These are phyloP conservation scores for Melanchra persicariae DNA, from an alignment of 2,888 invertebrate genomes.

Conservation along the genomic window DNA sequence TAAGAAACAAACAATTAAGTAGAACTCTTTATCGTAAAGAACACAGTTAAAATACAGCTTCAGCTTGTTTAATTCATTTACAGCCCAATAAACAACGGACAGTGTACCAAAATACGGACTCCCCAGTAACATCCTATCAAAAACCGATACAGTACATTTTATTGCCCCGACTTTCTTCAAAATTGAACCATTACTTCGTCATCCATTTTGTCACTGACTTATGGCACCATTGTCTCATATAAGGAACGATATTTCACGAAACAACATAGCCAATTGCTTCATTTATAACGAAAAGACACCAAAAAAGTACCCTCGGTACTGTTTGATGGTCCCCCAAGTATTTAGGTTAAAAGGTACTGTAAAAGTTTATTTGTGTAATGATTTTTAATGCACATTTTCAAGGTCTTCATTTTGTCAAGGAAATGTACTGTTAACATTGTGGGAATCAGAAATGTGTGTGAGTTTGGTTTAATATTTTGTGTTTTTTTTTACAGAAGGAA, in stretches of 20 bases:
- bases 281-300: conserved; percentile 63
- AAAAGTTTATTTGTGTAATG: conserved; percentile 74
- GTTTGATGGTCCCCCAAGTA: conserved; percentile 55
- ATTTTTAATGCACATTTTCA: conserved; percentile 61
- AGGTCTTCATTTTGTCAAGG: conserved; percentile 46
- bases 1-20: no score
- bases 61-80: no score
- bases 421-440: conserved; percentile 27
- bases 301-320: conserved; percentile 54
- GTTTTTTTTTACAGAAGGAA: neutral
- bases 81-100: neutral
- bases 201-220: conserved; percentile 52
- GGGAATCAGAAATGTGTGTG: neutral
- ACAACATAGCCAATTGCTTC: conserved; percentile 69
- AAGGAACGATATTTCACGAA: conserved; percentile 65
- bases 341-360: conserved; percentile 72
- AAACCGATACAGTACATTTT: conserved; percentile 53
- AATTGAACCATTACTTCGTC: conserved; percentile 60
- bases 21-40: no score
- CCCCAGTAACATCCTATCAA: conserved; percentile 38
- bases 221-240: conserved; percentile 65
- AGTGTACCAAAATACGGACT: neutral
- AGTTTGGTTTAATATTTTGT: neutral
- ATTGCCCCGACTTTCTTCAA: conserved; percentile 48
- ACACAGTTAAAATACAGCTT: no score